Base-by-base conservation (phyloP, 1,140 invertebrate species). In the Phocides pigmalion region DNA sequence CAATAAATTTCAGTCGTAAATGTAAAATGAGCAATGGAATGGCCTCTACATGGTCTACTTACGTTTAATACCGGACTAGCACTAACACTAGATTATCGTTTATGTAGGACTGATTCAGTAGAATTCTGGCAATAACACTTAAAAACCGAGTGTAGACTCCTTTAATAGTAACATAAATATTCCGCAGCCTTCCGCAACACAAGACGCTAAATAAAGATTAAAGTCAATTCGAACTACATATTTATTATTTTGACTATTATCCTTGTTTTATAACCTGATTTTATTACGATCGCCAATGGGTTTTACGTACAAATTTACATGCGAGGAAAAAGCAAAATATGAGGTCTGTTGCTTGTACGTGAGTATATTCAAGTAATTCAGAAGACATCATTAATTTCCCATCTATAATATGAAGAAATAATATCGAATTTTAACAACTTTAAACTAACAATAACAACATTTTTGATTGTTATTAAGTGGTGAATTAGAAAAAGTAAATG, bases 191-290 rank as follows among this genome's bases (percentile, higher is more conserved):
- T 44, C 16, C 41, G 12, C 9, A 44, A 3, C 17, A 44, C 41
- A 44, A 44, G 17, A 44, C 41, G 16, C 14, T 44, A 15, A n/a
- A n/a, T n/a, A n/a, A n/a, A n/a, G n/a, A n/a, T n/a, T 17, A 44
- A 44, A 44, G 11, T 17, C 15, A 44, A 44, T 19, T 19, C 41
- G 19, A 3, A 17, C 41, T 17, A n/a, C n/a, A n/a, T n/a, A 44
- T 44, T 44, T 19, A 44, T 44, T 44, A 17, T 44, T 44, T 44
- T 8, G 8, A 44, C 4, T 19, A 15, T 44, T 17, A 19, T 19
- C 41, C 41, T 2, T 17, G 0, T 42, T 42, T 15, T 1, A 1
- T 28, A 6, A 28, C 25, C 25, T 28, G 5, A 28, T 28, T 28
- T 28, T 28, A 28, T 28, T 28, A 17, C 17, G 16, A 3, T 0